Evolutionary conservation across 2,797 vertebrate species (phyloP).

Genomic region (Notolabrus celidotus): DNA sequence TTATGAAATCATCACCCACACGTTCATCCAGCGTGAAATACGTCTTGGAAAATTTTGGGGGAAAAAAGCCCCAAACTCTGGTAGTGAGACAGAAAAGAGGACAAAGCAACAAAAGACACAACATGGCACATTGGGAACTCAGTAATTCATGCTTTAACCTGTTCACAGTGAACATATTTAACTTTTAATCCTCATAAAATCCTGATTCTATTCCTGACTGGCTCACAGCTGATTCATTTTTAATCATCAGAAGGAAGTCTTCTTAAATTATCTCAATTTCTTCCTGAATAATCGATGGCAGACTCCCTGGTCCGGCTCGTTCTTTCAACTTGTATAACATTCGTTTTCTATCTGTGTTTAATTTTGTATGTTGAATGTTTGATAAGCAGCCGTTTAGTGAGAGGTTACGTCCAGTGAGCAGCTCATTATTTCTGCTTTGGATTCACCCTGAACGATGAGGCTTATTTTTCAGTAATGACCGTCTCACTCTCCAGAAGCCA

Average conservation of each 20-base stretch:
- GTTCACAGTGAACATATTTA: not conserved
- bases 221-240: constrained; percentile 7
- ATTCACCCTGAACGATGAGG: constrained; percentile 4
- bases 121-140: too few relatives aligned
- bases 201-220: not conserved
- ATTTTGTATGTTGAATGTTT: constrained; percentile 15
- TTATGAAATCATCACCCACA: too few relatives aligned
- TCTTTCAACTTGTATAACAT: not conserved
- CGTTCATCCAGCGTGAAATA: too few relatives aligned
- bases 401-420: constrained; percentile 3
- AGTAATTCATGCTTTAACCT: not conserved
- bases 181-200: not conserved
- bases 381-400: constrained; percentile 25
- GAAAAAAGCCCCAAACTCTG: too few relatives aligned
- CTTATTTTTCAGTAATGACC: constrained; percentile 42
- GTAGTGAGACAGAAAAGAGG: too few relatives aligned
- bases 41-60: too few relatives aligned
- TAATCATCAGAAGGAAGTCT: constrained; percentile 1
- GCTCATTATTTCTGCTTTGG: constrained; percentile 48
- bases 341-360: not conserved
- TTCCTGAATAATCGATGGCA: constrained; percentile 2
- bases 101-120: too few relatives aligned
- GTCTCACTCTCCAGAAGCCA: constrained; percentile 2
- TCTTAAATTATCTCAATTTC: constrained; percentile 1
- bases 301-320: not conserved